phyloP scores from a whole-genome alignment of 1,140 invertebrate species.

The Pseudomyrmex sp. region DNA sequence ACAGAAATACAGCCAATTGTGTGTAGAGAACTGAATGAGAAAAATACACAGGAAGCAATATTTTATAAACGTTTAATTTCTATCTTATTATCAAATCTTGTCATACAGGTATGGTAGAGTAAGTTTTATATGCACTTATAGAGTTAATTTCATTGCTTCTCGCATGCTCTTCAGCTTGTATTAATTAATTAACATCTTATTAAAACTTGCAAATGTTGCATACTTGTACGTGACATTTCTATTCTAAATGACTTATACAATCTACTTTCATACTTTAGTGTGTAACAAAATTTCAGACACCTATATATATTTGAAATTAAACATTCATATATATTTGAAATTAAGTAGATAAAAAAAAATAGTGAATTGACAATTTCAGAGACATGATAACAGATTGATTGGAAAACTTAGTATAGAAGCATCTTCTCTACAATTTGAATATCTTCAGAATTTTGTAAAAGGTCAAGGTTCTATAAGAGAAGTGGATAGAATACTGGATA shows the following conservation, averaged over 20 bases:
- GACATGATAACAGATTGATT: conserved; percentile 58
- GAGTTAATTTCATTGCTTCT: too few relatives aligned
- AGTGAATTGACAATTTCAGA: conserved; percentile 49
- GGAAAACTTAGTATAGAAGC: conserved; percentile 71
- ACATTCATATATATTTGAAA: background rate
- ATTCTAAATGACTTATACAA: too few relatives aligned
- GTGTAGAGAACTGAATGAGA: conserved; percentile 16
- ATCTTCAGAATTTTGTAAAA: conserved; percentile 69
- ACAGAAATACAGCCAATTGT: background rate
- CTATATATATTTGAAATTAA: conserved; percentile 5
- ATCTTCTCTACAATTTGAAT: conserved; percentile 69
- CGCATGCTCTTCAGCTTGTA: too few relatives aligned
- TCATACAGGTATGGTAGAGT: conserved; percentile 68
- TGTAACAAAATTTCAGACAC: background rate
- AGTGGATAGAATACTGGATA: conserved; percentile 74
- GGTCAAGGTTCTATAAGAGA: conserved; percentile 73
- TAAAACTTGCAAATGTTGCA: too few relatives aligned
- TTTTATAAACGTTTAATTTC: conserved; percentile 76
- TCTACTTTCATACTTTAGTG: too few relatives aligned
- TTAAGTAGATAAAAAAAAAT: background rate
- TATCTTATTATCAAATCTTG: conserved; percentile 70
- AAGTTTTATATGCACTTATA: too few relatives aligned
- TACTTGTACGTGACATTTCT: too few relatives aligned
- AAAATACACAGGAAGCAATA: conserved; percentile 41
- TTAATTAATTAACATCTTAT: too few relatives aligned